Evolutionary conservation across 2,888 invertebrate species (phyloP).

Genomic region (Eurytoma adleriae): DNA sequence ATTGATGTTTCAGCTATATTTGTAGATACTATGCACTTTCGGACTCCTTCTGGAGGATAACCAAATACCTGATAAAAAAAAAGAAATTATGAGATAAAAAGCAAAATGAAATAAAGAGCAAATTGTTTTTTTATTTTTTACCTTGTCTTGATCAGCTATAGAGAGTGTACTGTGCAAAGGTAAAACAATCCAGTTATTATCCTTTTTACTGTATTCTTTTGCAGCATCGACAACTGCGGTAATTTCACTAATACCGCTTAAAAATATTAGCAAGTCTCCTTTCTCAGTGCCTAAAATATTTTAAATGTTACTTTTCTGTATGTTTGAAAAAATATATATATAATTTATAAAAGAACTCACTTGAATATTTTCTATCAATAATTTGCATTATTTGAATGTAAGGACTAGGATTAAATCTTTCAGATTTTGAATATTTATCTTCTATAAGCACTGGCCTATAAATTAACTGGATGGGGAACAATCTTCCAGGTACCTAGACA

Average conservation of each 20-base stretch:
- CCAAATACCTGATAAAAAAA: slow-evolving; percentile 86
- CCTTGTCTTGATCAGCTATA: slow-evolving; percentile 96
- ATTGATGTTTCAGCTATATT: slow-evolving; percentile 99
- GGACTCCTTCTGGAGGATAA: slow-evolving; percentile 93
- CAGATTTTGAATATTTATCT: slow-evolving; percentile 81
- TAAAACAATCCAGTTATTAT: slow-evolving; percentile 93
- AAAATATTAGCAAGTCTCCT: slow-evolving; percentile 96
- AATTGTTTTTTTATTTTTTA: slow-evolving; percentile 66
- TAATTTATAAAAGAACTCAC: slow-evolving; percentile 73
- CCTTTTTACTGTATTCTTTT: slow-evolving; percentile 86
- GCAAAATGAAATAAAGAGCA: no score
- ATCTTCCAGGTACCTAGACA: slow-evolving; percentile 91
- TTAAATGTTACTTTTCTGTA: slow-evolving; percentile 52
- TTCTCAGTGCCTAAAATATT: slow-evolving; percentile 82
- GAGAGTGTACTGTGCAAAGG: slow-evolving; percentile 95
- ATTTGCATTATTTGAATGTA: slow-evolving; percentile 94
- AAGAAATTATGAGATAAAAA: no score
- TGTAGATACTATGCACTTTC: slow-evolving; percentile 98
- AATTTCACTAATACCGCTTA: slow-evolving; percentile 96
- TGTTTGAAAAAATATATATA: slow-evolving; percentile 44
- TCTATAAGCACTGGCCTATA: slow-evolving; percentile 86
- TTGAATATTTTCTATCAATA: slow-evolving; percentile 92
- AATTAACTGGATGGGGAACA: slow-evolving; percentile 93
- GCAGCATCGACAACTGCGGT: slow-evolving; percentile 91
- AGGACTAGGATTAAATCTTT: slow-evolving; percentile 93